Evolutionary conservation across 2,113 vertebrate species (phyloP).

Genomic region (Brachyhypopomus gauderio): DNA sequence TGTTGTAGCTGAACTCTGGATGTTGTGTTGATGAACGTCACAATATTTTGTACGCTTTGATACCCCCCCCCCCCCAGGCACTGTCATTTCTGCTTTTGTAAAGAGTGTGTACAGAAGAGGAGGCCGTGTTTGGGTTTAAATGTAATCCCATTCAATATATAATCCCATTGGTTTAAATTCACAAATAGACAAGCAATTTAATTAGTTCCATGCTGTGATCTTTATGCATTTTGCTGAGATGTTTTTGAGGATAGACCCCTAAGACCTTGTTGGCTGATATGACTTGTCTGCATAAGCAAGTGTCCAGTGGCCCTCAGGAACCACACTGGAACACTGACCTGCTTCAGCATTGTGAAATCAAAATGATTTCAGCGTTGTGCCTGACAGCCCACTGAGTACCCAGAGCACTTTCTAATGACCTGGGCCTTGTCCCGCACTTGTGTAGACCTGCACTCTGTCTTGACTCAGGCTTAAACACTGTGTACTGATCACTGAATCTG

Average conservation of each 20-base stretch:
- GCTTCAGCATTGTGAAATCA: not conserved
- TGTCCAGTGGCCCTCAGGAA: not conserved
- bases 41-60: conserved; percentile 15
- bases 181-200: not conserved
- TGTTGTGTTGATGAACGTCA: not conserved
- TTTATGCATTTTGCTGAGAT: no score
- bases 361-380: not conserved
- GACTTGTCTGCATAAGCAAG: not conserved
- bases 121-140: not conserved
- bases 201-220: not conserved
- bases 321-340: not conserved
- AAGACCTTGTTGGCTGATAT: not conserved
- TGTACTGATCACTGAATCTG: no score
- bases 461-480: no score
- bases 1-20: not conserved
- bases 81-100: conserved; percentile 16
- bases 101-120: not conserved
- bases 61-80: no score
- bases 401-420: no score
- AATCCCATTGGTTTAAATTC: not conserved
- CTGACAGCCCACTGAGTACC: no score
- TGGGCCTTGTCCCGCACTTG: no score
- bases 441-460: no score
- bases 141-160: conserved; percentile 15
- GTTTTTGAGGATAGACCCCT: no score